Conservation (phyloP, 2,888 invertebrate species). For the Trisateles emortualis region DNA sequence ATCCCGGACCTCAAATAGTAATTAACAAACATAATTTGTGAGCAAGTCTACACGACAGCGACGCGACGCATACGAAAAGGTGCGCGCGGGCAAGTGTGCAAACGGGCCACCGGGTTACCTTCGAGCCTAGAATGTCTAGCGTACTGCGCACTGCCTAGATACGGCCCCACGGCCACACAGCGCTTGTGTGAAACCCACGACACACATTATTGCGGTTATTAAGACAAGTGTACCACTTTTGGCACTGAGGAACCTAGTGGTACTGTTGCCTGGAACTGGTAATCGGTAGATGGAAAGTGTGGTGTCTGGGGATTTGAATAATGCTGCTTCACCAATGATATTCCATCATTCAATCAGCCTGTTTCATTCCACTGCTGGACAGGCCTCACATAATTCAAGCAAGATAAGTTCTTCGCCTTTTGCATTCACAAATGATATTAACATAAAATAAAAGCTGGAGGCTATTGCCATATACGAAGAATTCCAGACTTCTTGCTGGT, state of each 20-base stretch:
- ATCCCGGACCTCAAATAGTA: conserved; percentile 32
- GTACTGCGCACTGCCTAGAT: conserved; percentile 51
- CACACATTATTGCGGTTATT: conserved; percentile 54
- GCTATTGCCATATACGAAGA: too few species aligned
- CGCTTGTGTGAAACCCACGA: conserved; percentile 62
- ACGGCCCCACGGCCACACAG: conserved; percentile 45
- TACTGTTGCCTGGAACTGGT: not conserved
- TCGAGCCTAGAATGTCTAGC: conserved; percentile 65
- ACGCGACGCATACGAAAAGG: conserved; percentile 52
- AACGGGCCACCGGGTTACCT: conserved; percentile 79
- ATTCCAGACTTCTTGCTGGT: too few species aligned
- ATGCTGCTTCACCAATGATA: too few species aligned
- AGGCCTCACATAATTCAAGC: too few species aligned
- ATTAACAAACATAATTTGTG: conserved; percentile 57
- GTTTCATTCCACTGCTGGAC: too few species aligned
- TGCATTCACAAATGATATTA: too few species aligned
- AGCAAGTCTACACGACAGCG: conserved; percentile 48
- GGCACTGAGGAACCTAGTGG: not conserved
- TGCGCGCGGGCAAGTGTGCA: conserved; percentile 68
- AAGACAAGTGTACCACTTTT: conserved; percentile 28
- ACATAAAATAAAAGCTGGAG: too few species aligned
- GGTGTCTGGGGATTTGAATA: not conserved
- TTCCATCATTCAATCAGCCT: too few species aligned
- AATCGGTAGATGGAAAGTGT: not conserved
- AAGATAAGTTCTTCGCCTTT: too few species aligned